Percentiles rank a stretch among this genome's conserved stretches.
phyloP scores from a whole-genome alignment of 2,113 vertebrate species.

The Microcebus griseorufus region DNA sequence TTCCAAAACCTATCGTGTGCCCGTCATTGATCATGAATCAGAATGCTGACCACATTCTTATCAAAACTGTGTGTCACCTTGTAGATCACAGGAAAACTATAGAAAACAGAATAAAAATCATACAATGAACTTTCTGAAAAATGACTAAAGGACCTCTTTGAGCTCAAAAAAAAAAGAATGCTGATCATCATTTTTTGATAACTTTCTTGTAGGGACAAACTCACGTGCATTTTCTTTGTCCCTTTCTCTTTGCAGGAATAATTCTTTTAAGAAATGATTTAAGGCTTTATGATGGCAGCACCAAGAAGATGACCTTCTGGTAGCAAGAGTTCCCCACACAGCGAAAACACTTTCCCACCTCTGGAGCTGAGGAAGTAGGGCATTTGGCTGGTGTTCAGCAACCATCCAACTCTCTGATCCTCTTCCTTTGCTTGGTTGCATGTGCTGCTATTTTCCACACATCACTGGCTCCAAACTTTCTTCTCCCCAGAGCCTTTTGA shows the following conservation, averaged over 20 bases:
- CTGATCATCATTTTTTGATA: not conserved
- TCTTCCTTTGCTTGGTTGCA: conserved; percentile 60
- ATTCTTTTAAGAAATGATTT: not conserved
- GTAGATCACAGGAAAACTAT: conserved; percentile 4
- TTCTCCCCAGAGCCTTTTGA: conserved; percentile 70
- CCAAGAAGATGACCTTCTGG: not conserved
- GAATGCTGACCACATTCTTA: not conserved
- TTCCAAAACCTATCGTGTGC: not conserved
- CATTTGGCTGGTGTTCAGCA: conserved; percentile 34
- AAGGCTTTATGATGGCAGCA: not conserved
- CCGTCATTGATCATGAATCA: conserved; percentile 31
- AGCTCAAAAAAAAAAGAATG: not conserved
- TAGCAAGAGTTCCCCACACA: not conserved
- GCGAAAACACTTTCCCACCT: not conserved
- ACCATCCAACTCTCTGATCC: conserved; percentile 49
- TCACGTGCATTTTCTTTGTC: conserved; percentile 15
- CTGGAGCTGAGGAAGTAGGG: not conserved
- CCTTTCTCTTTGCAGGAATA: conserved; percentile 25
- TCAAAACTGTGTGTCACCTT: conserved; percentile 23
- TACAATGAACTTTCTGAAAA: conserved; percentile 35
- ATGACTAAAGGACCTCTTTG: not conserved
- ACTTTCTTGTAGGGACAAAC: conserved; percentile 29
- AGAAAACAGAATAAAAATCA: conserved; percentile 37
- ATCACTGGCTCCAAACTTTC: conserved; percentile 62
- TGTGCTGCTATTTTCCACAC: conserved; percentile 74